phyloP scores from a whole-genome alignment of 23 tunicate genomes.

The Halocynthia aurantium region DNA sequence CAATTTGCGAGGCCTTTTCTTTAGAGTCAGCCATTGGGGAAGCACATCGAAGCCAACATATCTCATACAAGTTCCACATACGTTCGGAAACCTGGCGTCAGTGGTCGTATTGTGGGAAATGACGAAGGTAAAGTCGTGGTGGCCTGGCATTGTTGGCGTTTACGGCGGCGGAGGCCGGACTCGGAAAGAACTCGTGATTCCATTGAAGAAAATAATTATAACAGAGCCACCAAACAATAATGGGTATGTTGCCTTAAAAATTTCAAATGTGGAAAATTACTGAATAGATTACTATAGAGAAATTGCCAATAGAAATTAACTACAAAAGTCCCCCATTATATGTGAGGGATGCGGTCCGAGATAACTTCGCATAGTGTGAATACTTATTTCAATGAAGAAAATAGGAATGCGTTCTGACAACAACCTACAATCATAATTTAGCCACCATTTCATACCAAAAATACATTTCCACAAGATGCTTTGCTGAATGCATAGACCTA shows the following conservation, averaged over 20 bases:
- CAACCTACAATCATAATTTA: too few relatives aligned
- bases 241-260: neutral
- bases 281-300: too few relatives aligned
- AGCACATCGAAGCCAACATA: conserved; percentile 16
- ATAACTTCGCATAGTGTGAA: too few relatives aligned
- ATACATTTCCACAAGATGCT: too few relatives aligned
- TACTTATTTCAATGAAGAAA: too few relatives aligned
- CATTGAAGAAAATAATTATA: neutral
- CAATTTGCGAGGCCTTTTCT: neutral
- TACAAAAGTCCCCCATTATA: too few relatives aligned
- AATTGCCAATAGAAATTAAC: too few relatives aligned
- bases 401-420: too few relatives aligned
- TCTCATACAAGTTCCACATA: conserved; percentile 4
- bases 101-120: conserved; percentile 25
- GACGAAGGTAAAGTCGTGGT: conserved; percentile 6
- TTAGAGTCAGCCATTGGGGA: conserved; percentile 19
- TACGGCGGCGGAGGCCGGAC: neutral
- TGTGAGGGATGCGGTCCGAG: too few relatives aligned
- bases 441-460: too few relatives aligned
- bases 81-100: neutral
- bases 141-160: conserved; percentile 11
- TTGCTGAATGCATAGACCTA: too few relatives aligned
- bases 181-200: neutral
- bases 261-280: too few relatives aligned
- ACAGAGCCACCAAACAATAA: neutral